Base-by-base conservation (phyloP, 2,888 invertebrate genomes). In the Brassicogethes aeneus region DNA sequence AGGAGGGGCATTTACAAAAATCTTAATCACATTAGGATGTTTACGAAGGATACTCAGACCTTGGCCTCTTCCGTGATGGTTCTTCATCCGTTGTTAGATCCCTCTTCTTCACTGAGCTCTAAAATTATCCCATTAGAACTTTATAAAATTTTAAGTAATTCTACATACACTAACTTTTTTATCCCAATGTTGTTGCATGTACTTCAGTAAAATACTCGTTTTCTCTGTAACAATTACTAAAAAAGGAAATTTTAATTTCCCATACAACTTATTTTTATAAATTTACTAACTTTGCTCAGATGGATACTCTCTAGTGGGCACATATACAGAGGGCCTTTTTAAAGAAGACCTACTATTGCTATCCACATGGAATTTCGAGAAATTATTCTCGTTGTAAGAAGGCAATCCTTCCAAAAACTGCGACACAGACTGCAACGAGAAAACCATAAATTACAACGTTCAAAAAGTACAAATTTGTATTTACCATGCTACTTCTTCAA, bases 101-200 rank as follows among this genome's bases (percentile, higher is more conserved):
- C 17, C 67, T 50, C 52, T 66, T 66, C 50, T 64, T 65, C 31
- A 60, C 59, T 12, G 57, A 45, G 50, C 54, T 60, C 61, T 64
- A 39, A 32, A 50, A 30, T 16, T 3, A 15, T 29, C 23, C 23
- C 23, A 23, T 23, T 23, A 7, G 5, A 23, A 7, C 5, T 23
- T 23, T 23, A 7, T 7, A 23, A 7, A 23, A 7, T 23, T 23
- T 23, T 23, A 23, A 23, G 23, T 23, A 23, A 23, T 23, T 10
- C 23, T 23, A 32, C 32, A 10, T 32, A 13, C 32, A 32, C 12
- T 14, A 69, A 84, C 80, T 77, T 90, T 90, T 73, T 91, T 93
- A 64, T 94, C 93, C 90, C 92, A 94, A 69, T 92, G 91, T 60
- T 93, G 91, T 58, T 94, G 93, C 49, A 95, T 76, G 69, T 92